A percentile compares a stretch with the other conserved stretches of the same genome.
These are phyloP conservation scores for Tenebrosternarchus preto DNA, from an alignment of 2,113 vertebrate genomes.

Conservation along the genomic window DNA sequence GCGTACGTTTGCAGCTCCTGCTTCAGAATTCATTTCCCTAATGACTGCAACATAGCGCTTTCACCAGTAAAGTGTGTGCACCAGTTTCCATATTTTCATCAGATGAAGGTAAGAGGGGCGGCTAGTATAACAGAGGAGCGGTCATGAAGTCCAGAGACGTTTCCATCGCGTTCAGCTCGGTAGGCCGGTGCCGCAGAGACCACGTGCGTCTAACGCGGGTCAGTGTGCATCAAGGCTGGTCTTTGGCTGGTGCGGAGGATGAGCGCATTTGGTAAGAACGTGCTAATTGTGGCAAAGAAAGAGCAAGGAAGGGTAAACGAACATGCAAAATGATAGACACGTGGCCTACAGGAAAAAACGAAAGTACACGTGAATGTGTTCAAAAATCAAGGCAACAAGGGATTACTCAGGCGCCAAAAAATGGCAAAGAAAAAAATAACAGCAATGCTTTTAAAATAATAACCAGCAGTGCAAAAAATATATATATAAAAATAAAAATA, in stretches of 20 bases:
- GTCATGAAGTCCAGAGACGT: constrained; percentile 21
- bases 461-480: constrained; percentile 71
- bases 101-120: constrained; percentile 39
- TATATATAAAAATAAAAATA: constrained; percentile 70
- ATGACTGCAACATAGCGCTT: constrained; percentile 54
- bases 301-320: constrained; percentile 5
- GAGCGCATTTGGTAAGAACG: constrained; percentile 21
- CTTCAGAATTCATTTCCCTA: constrained; percentile 55
- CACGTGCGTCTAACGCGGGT: constrained; percentile 24
- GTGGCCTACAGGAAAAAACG: constrained; percentile 54
- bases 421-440: constrained; percentile 34
- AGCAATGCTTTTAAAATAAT: constrained; percentile 57
- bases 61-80: not conserved
- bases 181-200: constrained; percentile 1
- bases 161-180: constrained; percentile 21
- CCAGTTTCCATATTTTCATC: constrained; percentile 18
- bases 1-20: constrained; percentile 69
- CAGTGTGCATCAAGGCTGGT: constrained; percentile 48
- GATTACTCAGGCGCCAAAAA: constrained; percentile 55
- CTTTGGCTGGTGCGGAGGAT: constrained; percentile 66
- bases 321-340: constrained; percentile 32
- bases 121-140: constrained; percentile 43
- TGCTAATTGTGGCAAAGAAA: constrained; percentile 16
- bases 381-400: constrained; percentile 68
- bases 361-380: constrained; percentile 72